These are phyloP conservation scores for Drosophila chauvacae DNA, from an alignment of 1,140 invertebrate genomes.

Conservation along the genomic window DNA sequence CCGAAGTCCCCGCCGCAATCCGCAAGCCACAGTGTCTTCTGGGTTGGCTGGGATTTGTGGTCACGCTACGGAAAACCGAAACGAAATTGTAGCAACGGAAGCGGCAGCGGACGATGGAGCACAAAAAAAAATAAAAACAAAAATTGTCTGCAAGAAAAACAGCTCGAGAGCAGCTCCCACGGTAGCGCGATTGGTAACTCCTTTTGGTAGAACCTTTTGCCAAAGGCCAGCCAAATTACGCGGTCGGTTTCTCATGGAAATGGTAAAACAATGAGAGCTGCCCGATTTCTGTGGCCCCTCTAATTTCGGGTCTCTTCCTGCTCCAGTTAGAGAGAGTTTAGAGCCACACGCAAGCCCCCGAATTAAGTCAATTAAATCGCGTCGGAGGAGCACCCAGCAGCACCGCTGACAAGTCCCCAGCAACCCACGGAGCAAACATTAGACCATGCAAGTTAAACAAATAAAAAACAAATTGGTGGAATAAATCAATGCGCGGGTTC, in stretches of 20 bases:
- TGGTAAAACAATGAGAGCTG: slow-evolving; percentile 69
- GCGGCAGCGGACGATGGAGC: slow-evolving; percentile 26
- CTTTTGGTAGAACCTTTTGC: slow-evolving; percentile 62
- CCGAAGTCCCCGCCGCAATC: not conserved
- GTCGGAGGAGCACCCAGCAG: slow-evolving; percentile 13
- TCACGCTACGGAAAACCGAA: slow-evolving; percentile 70
- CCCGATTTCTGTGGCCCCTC: slow-evolving; percentile 21
- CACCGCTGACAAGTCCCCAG: slow-evolving; percentile 37
- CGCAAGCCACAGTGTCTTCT: slow-evolving; percentile 15
- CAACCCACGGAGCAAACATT: slow-evolving; percentile 21
- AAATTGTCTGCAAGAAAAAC: slow-evolving; percentile 24
- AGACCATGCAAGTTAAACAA: slow-evolving; percentile 24
- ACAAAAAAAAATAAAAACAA: slow-evolving; percentile 10
- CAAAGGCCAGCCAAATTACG: slow-evolving; percentile 78
- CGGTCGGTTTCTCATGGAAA: slow-evolving; percentile 70
- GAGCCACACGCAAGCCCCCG: slow-evolving; percentile 66
- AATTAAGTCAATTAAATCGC: slow-evolving; percentile 65
- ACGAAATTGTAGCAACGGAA: slow-evolving; percentile 78
- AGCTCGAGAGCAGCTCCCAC: slow-evolving; percentile 67
- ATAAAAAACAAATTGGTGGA: slow-evolving; percentile 34
- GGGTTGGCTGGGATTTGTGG: slow-evolving; percentile 58
- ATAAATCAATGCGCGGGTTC: slow-evolving; percentile 51
- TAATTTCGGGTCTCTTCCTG: slow-evolving; percentile 70
- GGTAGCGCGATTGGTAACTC: slow-evolving; percentile 66
- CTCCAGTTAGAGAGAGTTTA: slow-evolving; percentile 65